phyloP scores from a whole-genome alignment of 2,113 vertebrate species.

The Empidonax traillii region DNA sequence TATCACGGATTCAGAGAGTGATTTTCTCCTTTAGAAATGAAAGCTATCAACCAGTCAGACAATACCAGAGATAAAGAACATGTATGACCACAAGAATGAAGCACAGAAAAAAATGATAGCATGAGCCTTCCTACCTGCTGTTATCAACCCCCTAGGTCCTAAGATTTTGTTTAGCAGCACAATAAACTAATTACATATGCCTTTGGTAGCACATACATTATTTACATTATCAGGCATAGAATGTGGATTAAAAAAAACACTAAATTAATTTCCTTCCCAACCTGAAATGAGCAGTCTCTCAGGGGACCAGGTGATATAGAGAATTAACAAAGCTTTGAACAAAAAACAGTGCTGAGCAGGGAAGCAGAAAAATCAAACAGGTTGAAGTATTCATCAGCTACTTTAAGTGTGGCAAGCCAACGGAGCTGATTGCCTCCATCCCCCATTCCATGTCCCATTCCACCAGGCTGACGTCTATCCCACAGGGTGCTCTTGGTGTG shows the following conservation, averaged over 20 bases:
- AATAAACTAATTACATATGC: neutral
- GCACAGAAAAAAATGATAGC: neutral
- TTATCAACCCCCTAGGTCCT: neutral
- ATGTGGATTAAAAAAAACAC: neutral
- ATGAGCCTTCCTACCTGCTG: neutral
- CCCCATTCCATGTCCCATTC: neutral
- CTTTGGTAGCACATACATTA: neutral
- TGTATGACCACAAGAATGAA: neutral
- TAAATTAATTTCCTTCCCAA: constrained; percentile 9
- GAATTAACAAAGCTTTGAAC: neutral
- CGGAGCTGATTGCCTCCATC: fast-evolving
- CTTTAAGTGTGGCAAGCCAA: neutral
- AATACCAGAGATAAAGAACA: neutral
- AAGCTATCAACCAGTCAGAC: neutral
- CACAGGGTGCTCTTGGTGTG: neutral
- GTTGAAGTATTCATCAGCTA: neutral
- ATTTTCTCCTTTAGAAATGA: neutral
- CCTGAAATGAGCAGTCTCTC: neutral
- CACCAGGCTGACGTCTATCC: neutral
- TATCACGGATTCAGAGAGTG: neutral
- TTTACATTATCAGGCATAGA: neutral
- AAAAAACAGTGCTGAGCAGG: neutral
- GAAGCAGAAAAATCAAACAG: neutral
- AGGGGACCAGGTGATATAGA: neutral
- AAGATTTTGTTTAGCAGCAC: neutral